Conservation (phyloP, 2,113 vertebrate genomes). For the Semicossyphus pulcher region DNA sequence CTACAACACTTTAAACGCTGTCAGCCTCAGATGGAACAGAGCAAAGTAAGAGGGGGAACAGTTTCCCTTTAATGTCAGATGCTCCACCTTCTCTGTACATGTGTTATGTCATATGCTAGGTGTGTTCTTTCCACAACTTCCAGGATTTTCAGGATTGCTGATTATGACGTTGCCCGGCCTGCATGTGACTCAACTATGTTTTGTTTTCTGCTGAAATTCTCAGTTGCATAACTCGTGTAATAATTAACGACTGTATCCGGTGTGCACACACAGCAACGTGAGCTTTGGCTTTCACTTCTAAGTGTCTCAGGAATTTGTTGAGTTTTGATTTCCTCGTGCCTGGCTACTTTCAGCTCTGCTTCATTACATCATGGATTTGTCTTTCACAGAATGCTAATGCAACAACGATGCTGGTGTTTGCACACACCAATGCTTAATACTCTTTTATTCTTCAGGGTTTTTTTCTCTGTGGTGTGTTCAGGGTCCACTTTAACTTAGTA, state of each 20-base stretch:
- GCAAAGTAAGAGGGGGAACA: not conserved
- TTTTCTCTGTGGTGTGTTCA: not conserved
- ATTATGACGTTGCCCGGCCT: not conserved
- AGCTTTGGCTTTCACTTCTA: not conserved
- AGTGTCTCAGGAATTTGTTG: not conserved
- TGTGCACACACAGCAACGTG: not conserved
- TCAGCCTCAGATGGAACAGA: too few relatives aligned
- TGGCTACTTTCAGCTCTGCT: not conserved
- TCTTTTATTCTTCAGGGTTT: too few relatives aligned
- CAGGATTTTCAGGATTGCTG: too few relatives aligned
- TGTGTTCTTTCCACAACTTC: too few relatives aligned
- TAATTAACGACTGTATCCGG: constrained; percentile 1
- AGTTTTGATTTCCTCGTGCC: not conserved
- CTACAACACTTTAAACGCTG: too few relatives aligned
- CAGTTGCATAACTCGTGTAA: constrained; percentile 13
- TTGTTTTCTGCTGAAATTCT: constrained; percentile 17
- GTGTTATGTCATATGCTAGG: too few relatives aligned
- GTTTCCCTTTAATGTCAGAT: not conserved
- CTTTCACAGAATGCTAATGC: not conserved
- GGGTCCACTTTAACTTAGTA: not conserved
- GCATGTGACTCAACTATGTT: constrained; percentile 8
- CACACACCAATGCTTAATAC: too few relatives aligned
- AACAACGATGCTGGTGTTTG: not conserved
- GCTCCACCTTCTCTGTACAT: not conserved
- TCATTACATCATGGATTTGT: not conserved